Evolutionary conservation across 1,140 invertebrate genomes (phyloP).

Genomic region (Lysiphlebus fabarum): DNA sequence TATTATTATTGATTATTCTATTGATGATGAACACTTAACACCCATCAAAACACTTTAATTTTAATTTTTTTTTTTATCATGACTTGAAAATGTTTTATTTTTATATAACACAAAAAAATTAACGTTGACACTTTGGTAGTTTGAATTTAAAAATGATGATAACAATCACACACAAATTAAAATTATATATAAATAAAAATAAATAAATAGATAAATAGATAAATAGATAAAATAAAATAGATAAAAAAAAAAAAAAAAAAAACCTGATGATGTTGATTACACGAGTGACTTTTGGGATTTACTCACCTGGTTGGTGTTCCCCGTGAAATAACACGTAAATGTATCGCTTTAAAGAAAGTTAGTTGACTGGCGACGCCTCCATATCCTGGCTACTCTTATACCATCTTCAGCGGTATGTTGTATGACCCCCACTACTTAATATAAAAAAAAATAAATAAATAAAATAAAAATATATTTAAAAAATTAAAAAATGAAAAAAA

Average conservation of each 20-base stretch:
- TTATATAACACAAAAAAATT: neutral
- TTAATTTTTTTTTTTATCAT: neutral
- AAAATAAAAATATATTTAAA: too few species aligned
- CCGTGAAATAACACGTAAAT: slow-evolving; percentile 33
- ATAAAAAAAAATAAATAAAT: neutral
- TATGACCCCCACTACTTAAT: slow-evolving; percentile 24
- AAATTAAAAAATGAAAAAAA: too few species aligned
- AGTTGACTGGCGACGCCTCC: slow-evolving; percentile 49
- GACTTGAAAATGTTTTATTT: neutral
- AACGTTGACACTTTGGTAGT: too few species aligned
- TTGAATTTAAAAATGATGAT: too few species aligned
- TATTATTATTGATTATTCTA: neutral
- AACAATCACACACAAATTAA: too few species aligned
- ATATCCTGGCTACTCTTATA: slow-evolving; percentile 49
- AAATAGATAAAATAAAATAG: slow-evolving; percentile 7
- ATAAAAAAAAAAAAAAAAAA: neutral
- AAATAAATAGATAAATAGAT: too few species aligned
- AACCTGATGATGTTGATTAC: neutral
- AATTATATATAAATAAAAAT: too few species aligned
- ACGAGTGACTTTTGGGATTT: slow-evolving; percentile 14
- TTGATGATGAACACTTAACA: neutral
- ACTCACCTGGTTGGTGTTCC: slow-evolving; percentile 38
- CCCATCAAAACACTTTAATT: neutral
- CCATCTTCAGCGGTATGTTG: slow-evolving; percentile 32
- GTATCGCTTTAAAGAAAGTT: slow-evolving; percentile 42